Conservation (phyloP, 2,888 invertebrate species). For the Cantharis rustica region DNA sequence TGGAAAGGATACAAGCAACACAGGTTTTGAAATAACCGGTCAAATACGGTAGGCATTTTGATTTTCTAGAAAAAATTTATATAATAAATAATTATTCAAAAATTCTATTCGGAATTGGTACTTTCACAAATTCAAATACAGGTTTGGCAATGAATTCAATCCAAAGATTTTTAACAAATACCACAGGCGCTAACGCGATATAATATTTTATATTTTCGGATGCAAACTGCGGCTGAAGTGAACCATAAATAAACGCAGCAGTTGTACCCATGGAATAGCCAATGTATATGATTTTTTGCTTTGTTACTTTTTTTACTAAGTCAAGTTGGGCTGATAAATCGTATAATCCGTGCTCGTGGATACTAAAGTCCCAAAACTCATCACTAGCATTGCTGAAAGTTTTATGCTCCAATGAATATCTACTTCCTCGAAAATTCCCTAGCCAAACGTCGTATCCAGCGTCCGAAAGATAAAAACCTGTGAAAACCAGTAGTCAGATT, state of each 20-base stretch:
- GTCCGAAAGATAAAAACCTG: constrained; percentile 54
- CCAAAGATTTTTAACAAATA: constrained; percentile 55
- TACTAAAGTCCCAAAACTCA: constrained; percentile 21
- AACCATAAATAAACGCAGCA: constrained; percentile 67
- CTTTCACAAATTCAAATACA: neutral
- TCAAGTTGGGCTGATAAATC: constrained; percentile 31
- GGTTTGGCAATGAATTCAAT: neutral
- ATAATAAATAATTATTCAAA: no score
- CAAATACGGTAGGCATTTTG: fast-evolving
- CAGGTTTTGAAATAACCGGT: neutral
- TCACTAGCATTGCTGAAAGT: neutral
- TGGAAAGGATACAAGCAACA: constrained; percentile 15
- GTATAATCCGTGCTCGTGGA: constrained; percentile 34
- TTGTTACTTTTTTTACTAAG: constrained; percentile 26
- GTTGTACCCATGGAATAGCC: constrained; percentile 88
- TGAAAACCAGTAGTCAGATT: neutral
- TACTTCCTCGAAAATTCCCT: constrained; percentile 46
- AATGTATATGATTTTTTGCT: constrained; percentile 64
- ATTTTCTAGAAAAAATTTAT: neutral
- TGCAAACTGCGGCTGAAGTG: constrained; percentile 68
- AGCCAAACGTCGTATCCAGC: constrained; percentile 59
- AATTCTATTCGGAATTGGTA: neutral
- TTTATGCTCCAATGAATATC: constrained; percentile 35
- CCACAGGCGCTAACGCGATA: constrained; percentile 66
- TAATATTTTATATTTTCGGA: constrained; percentile 66